Base-by-base conservation (phyloP, 2,888 invertebrate genomes). In the Scaptomyza parva region DNA sequence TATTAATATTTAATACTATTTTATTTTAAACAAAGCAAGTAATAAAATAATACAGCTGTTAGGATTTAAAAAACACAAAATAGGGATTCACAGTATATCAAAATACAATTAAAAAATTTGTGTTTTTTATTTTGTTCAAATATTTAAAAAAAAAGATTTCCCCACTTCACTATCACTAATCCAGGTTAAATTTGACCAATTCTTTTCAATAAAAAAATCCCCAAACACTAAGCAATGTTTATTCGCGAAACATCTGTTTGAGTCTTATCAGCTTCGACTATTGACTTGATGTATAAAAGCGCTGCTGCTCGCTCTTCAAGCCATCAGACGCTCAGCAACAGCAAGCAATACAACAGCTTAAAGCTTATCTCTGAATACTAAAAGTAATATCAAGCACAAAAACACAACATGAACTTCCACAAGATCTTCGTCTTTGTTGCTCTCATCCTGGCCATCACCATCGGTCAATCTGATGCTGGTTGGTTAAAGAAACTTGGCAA, bases 401-500 rank as follows among this genome's bases (percentile, higher is more conserved):
- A 37, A 3, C 1, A 39, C 48, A 75, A 17, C 12, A 82, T 82
- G 82, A 81, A 82, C 65, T 82, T 84, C 57, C 12, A 65, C 55
- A 84, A 78, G 65, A 41, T 81, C 53, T 81, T 86, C 43, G 50
- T 87, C 14, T 78, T 81, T 4, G 44, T 81, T 14, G 87, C 80
- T 20, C 66, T 89, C 9, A 62, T 86, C 14, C 55, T 89, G 51
- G 78, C 87, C 30, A 58, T 84, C 3, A 78, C 81, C 33, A 45
- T 80, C 41, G 86, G 78, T 17, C 87, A 89, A 70, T 76, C 84
- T 8, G 82, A 90, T 17, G 90, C 89, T n/a, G 87, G 88, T 9
- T 89, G 86, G 89, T 55, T 89, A 2, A 88, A 82, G 59, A 89
- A 89, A 47, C 68, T 89, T 52, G 88, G 84, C 57, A 89, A 89